phyloP scores from a whole-genome alignment of 2,888 invertebrate genomes.

The Seira musarum region DNA sequence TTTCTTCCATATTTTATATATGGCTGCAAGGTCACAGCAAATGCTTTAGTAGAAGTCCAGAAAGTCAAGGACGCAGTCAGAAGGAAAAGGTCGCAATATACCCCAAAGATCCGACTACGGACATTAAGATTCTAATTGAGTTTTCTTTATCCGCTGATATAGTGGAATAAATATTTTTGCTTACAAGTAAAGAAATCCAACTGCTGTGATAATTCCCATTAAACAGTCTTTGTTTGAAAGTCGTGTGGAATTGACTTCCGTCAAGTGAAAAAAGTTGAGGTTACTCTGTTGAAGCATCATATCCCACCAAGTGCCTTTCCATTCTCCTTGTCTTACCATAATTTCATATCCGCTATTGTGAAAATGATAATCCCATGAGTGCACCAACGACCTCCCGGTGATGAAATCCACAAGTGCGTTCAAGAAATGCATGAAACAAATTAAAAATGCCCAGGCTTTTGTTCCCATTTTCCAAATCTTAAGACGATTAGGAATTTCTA shows the following conservation, averaged over 20 bases:
- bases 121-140: too few relatives aligned
- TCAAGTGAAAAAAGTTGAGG: background rate
- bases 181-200: background rate
- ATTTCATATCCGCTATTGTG: background rate
- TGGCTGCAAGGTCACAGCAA: background rate
- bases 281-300: background rate
- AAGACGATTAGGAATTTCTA: too few relatives aligned
- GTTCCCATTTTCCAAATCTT: background rate
- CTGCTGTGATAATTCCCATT: background rate
- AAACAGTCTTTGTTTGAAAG: background rate
- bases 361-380: background rate
- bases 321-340: background rate
- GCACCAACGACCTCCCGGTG: background rate
- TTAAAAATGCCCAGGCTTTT: background rate
- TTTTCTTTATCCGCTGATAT: too few relatives aligned
- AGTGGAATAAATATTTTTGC: too few relatives aligned
- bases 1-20: background rate
- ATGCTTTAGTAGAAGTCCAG: conserved; percentile 1
- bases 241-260: background rate
- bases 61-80: conserved; percentile 13
- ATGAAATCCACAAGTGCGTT: background rate
- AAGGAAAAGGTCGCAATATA: conserved; percentile 3
- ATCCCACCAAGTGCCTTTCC: background rate
- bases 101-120: conserved; percentile 8
- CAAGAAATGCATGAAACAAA: too few relatives aligned